Conservation (phyloP, 2,113 vertebrate genomes). For the Strix uralensis region DNA sequence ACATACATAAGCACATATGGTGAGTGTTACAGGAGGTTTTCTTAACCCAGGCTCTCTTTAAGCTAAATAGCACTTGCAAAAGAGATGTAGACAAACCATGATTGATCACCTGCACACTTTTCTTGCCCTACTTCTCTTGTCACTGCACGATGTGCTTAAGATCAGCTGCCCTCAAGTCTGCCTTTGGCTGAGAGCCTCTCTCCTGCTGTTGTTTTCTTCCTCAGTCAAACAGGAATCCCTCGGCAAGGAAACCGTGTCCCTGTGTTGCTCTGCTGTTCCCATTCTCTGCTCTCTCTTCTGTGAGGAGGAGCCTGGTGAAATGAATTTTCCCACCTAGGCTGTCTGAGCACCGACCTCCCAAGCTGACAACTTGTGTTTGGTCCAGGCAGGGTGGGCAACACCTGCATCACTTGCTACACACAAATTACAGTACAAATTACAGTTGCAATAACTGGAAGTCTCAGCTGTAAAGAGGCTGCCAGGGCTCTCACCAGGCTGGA, state of each 20-base stretch:
- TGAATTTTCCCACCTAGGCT: not conserved
- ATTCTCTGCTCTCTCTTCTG: not conserved
- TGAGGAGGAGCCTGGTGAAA: not conserved
- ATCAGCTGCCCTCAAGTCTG: not conserved
- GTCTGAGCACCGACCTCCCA: not conserved
- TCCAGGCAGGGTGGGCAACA: not conserved
- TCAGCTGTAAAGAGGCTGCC: not conserved
- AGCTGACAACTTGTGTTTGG: not conserved
- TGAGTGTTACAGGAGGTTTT: not conserved
- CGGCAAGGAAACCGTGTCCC: not conserved
- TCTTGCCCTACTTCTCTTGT: not conserved
- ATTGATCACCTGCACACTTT: not conserved
- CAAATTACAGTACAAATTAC: not conserved
- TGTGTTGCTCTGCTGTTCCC: not conserved
- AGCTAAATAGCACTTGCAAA: not conserved
- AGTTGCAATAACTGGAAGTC: not conserved
- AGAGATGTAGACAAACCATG: not conserved
- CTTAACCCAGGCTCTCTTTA: not conserved
- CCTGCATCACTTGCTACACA: not conserved
- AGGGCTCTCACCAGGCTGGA: not conserved
- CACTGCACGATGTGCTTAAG: not conserved
- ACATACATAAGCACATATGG: not conserved
- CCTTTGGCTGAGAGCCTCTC: not conserved
- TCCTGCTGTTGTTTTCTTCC: conserved; percentile 37
- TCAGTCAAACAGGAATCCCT: not conserved